phyloP scores from a whole-genome alignment of 2,113 vertebrate genomes.

The Tachysurus vachellii region DNA sequence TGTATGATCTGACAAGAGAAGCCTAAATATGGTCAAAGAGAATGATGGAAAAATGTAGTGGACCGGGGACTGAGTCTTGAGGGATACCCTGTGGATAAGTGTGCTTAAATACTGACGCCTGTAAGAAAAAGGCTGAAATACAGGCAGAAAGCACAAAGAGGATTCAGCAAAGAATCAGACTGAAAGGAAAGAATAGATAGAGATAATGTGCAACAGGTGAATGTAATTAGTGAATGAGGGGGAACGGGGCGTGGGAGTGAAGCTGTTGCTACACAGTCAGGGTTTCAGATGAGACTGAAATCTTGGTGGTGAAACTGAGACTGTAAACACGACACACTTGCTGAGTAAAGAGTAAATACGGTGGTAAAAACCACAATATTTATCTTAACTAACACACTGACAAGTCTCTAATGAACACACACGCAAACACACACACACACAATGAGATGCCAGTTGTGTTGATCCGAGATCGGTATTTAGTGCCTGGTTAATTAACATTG shows the following conservation, averaged over 20 bases:
- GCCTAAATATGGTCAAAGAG: too few species aligned
- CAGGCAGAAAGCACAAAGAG: background rate
- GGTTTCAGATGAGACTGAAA: background rate
- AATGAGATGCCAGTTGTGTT: background rate
- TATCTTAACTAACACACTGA: background rate
- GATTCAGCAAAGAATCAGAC: background rate
- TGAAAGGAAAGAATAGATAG: background rate
- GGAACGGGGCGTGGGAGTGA: background rate
- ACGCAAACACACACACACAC: background rate
- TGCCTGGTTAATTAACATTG: background rate
- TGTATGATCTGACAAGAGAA: too few species aligned
- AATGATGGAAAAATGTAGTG: background rate
- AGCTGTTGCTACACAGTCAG: background rate
- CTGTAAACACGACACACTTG: background rate
- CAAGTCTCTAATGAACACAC: background rate
- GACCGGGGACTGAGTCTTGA: too few species aligned
- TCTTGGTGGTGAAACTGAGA: background rate
- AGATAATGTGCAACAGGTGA: background rate
- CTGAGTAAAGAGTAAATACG: background rate
- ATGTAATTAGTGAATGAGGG: too few species aligned
- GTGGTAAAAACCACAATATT: background rate
- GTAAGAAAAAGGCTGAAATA: background rate
- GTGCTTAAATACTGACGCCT: background rate
- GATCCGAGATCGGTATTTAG: background rate
- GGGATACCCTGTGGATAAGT: background rate